Base-by-base conservation (phyloP, 2,888 invertebrate genomes). In the Ischnura elegans region DNA sequence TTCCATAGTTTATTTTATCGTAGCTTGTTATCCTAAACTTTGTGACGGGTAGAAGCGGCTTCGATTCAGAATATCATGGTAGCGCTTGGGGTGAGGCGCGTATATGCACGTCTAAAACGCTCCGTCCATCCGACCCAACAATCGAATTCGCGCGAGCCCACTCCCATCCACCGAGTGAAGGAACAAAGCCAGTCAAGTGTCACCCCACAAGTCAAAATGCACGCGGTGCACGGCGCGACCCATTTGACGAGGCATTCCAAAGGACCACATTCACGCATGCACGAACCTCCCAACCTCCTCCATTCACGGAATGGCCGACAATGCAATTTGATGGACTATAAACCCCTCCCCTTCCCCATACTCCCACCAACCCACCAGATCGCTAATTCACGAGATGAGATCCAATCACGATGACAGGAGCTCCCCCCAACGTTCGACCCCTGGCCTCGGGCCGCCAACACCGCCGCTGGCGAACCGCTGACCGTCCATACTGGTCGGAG, bases 271-370 rank as follows among this genome's bases (percentile, higher is more conserved):
- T n/a, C n/a, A n/a, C n/a, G n/a, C n/a, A n/a, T n/a, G n/a, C n/a
- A n/a, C n/a, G n/a, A n/a, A n/a, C n/a, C 76, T 29, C 1, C 51
- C 51, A 5, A 47, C 13, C 47, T 10, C 51, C 51, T 1, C 51
- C 2, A 21, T 61, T 10, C 76, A 16, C 19, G 29, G 10, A 16
- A n/a, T n/a, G 76, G 36, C 29, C 29, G 76, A 76, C 76, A 76
- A 76, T 76, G 76, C 76, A 76, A 76, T 76, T 76, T 76, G 76
- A 76, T 76, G 76, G 25, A 36, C 76, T 13, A 61, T 61, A 10
- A 61, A 21, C 19, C 47, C 19, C 61, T 13, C 25, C 25, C 61
- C n/a, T n/a, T n/a, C 61, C 25, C 61, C 10, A 10, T 25, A 21
- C n/a, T n/a, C 19, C 21, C 51, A 61, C 61, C 25, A 29, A n/a